These are phyloP conservation scores for Onychomys torridus DNA, from an alignment of 2,797 vertebrate species.

Conservation along the genomic window DNA sequence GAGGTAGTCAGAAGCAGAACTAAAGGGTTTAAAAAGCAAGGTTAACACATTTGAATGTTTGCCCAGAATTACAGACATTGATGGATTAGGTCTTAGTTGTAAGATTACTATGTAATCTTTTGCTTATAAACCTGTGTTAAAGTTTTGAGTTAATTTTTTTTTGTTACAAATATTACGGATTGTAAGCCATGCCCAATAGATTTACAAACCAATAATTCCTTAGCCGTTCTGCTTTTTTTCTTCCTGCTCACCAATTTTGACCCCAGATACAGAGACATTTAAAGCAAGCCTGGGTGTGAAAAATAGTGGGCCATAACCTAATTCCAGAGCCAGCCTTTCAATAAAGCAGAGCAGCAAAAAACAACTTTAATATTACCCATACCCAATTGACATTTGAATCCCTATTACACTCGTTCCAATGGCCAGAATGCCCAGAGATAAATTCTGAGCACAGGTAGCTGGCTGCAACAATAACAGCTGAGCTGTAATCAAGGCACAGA, in stretches of 20 bases:
- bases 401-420: background rate
- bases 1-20: background rate
- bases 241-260: background rate
- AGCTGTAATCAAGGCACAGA: too few relatives aligned
- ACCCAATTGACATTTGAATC: background rate
- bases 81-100: background rate
- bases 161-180: background rate
- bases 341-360: background rate
- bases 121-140: background rate
- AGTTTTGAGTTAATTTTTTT: background rate
- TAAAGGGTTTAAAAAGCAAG: background rate
- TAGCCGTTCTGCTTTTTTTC: background rate
- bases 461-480: background rate
- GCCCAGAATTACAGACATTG: background rate
- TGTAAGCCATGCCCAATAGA: too few relatives aligned
- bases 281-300: background rate
- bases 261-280: background rate
- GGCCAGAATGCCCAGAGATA: background rate
- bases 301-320: background rate
- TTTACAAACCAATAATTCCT: background rate
- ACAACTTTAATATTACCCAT: background rate
- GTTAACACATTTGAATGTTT: background rate
- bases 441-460: background rate
- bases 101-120: background rate
- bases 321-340: background rate